These are phyloP conservation scores for Nephila pilipes DNA, from an alignment of 1,140 invertebrate species.

Conservation along the genomic window DNA sequence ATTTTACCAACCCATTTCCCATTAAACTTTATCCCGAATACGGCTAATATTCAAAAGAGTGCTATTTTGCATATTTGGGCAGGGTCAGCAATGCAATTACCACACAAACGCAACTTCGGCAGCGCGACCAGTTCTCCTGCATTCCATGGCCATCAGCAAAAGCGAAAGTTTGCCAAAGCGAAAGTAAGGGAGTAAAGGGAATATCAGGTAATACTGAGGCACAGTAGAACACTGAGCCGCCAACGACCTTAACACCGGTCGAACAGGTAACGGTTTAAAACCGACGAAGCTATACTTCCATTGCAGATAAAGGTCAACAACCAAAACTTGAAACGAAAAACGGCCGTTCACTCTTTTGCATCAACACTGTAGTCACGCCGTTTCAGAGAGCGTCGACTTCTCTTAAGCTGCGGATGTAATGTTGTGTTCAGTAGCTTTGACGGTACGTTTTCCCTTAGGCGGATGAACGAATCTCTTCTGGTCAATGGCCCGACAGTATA, in stretches of 20 bases:
- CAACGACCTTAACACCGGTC: constrained; percentile 74
- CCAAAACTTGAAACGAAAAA: constrained; percentile 52
- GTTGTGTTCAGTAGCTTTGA: constrained; percentile 22
- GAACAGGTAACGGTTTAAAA: constrained; percentile 72
- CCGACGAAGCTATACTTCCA: constrained; percentile 56
- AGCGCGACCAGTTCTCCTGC: constrained; percentile 60
- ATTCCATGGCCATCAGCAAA: constrained; percentile 66
- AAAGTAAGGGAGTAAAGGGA: constrained; percentile 65
- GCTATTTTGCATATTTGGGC: constrained; percentile 32
- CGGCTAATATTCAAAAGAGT: constrained; percentile 25
- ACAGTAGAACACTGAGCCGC: constrained; percentile 66
- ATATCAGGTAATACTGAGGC: constrained; percentile 60
- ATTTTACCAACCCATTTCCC: constrained; percentile 4
- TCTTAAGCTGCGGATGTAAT: constrained; percentile 55
- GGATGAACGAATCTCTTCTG: constrained; percentile 60
- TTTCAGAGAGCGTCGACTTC: constrained; percentile 60
- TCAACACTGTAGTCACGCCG: constrained; percentile 63
- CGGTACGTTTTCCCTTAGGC: constrained; percentile 43
- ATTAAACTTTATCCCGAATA: constrained; percentile 21
- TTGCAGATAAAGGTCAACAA: constrained; percentile 64
- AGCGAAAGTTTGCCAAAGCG: constrained; percentile 57
- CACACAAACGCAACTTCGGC: not conserved
- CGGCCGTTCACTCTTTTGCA: constrained; percentile 64
- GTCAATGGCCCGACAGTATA: constrained; percentile 62
- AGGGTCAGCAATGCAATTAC: not conserved